These are phyloP conservation scores for Aphelenchoides avenae DNA, from an alignment of 1,140 invertebrate species.

Conservation along the genomic window DNA sequence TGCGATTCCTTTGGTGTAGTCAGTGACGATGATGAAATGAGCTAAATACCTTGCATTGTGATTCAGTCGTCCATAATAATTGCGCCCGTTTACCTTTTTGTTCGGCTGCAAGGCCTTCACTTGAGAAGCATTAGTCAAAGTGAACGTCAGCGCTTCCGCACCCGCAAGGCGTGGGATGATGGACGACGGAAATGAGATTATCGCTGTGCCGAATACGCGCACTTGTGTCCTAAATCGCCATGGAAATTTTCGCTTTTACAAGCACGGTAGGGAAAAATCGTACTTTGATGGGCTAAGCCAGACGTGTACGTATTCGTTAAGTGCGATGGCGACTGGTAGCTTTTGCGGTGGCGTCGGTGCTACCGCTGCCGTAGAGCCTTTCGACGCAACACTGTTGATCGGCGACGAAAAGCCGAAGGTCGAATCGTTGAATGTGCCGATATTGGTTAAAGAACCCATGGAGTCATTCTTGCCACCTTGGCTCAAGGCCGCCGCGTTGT, in stretches of 20 bases:
- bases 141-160: conserved; percentile 37
- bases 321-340: conserved; percentile 48
- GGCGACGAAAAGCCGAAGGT: no score
- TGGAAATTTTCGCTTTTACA: conserved; percentile 1
- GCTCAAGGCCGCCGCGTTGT: no score
- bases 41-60: conserved; percentile 15
- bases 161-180: conserved; percentile 31
- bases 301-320: conserved; percentile 52
- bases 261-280: conserved; percentile 4
- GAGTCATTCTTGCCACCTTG: no score
- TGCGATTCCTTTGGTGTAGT: conserved; percentile 20
- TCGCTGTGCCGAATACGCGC: conserved; percentile 47
- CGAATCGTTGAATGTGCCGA: no score
- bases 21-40: conserved; percentile 13
- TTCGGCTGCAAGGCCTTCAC: conserved; percentile 45
- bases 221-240: conserved; percentile 33
- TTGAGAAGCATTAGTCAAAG: conserved; percentile 32
- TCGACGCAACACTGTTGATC: no score
- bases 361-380: neutral
- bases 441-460: no score
- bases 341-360: conserved; percentile 10
- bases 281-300: conserved; percentile 46
- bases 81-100: conserved; percentile 36
- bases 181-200: conserved; percentile 45
- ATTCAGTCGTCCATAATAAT: neutral